Base-by-base conservation (phyloP, 2,797 vertebrate genomes). In the Ctenosaura bakeri region DNA sequence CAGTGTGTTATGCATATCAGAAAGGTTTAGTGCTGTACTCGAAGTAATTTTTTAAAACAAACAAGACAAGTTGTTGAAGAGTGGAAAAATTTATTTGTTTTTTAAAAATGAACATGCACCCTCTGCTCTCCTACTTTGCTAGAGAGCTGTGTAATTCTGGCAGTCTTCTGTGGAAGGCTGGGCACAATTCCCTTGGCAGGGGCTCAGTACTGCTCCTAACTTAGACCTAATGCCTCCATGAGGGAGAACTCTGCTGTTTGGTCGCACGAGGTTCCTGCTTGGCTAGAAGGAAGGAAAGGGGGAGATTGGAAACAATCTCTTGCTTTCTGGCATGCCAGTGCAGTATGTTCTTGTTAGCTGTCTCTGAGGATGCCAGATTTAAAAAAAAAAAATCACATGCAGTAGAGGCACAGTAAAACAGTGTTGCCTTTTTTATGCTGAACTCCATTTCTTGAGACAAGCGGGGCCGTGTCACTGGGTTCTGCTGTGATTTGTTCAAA, bases 1-100 rank as follows among this genome's bases (percentile, higher is more conserved):
- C 50, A 0, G 0, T 5, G 56, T 24, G 32, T 79, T 86, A n/a
- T 22, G 20, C 52, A 85, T 54, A 80, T 78, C 26, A 38, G 69
- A 71, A 0, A 0, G 54, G 83, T 86, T 88, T 90, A 0, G 0
- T 6, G 0, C 13, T 86, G 1, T 0, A 0, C 6, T 26, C 80
- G 35, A 71, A 89, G 87, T 0, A 42, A 24, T 32, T 32, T 32
- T 69, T 69, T 13, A 69, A 69, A 71, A 59, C 46, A 24, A 14
- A 90, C 84, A 77, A 46, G 16, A 22, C 3, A 1, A 22, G n/a
- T 83, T 24, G 62, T 52, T 5, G 35, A 26, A 87, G n/a, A 91
- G 90, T 86, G 89, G 86, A 85, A 92, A 88, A 52, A 87, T 92
- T 74, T 88, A 82, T 93, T 91, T 89, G 26, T 88, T 69, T 73